These are phyloP conservation scores for Clivina fossor DNA, from an alignment of 2,888 invertebrate genomes.

Conservation along the genomic window DNA sequence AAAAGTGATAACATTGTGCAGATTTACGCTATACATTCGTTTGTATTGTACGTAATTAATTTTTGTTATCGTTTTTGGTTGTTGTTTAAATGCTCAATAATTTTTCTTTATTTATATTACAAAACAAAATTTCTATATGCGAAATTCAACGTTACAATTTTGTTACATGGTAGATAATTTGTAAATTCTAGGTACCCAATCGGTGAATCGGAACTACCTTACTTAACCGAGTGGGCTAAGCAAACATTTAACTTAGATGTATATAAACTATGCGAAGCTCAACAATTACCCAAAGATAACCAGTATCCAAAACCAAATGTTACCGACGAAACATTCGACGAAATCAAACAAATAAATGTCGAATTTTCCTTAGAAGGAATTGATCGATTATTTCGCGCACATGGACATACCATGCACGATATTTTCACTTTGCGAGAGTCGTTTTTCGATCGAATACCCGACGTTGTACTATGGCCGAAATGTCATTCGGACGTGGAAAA, in stretches of 20 bases:
- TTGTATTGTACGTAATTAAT: too few relatives aligned
- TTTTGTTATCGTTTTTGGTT: too few relatives aligned
- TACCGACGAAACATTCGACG: constrained; percentile 61
- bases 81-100: too few relatives aligned
- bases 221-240: constrained; percentile 79
- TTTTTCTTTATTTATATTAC: too few relatives aligned
- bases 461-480: constrained; percentile 90
- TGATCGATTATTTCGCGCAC: constrained; percentile 84
- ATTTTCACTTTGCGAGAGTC: constrained; percentile 77
- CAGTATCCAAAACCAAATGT: constrained; percentile 69
- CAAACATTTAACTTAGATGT: constrained; percentile 71
- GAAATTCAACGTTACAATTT: too few relatives aligned
- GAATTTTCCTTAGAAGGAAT: constrained; percentile 71
- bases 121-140: too few relatives aligned
- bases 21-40: too few relatives aligned
- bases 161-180: neutral
- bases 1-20: too few relatives aligned
- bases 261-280: constrained; percentile 52
- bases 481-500: constrained; percentile 82
- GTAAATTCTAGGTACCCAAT: constrained; percentile 71
- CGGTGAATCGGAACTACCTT: constrained; percentile 71
- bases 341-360: constrained; percentile 59
- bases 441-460: constrained; percentile 82
- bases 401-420: constrained; percentile 92
- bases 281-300: constrained; percentile 57